Base-by-base conservation (phyloP, 2,113 vertebrate genomes). In the Scophthalmus maximus region DNA sequence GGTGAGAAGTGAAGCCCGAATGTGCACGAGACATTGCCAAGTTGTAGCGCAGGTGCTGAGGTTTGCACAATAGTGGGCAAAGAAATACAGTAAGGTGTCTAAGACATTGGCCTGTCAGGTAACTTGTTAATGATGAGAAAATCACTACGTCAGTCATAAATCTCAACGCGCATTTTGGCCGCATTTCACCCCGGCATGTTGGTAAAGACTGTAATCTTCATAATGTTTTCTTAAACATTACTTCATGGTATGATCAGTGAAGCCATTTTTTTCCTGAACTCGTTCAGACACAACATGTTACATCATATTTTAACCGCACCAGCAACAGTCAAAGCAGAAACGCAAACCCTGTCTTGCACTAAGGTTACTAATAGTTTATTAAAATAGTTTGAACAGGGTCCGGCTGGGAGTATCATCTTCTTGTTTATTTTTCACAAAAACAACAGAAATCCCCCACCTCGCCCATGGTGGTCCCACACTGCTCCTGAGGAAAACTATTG, bases 1-100 rank as follows among this genome's bases (percentile, higher is more conserved):
- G 98, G 97, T 98, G 91, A 30, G 46, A 76, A 72, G 51, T 71
- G 25, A 81, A 73, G 67, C 57, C 72, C 30, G 56, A 61, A 63
- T 64, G 38, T 61, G 46, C 20, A 36, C 15, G 36, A 68, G n/a
- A 69, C 58, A 23, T 36, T 27, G 61, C 63, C 73, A 78, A 67
- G 50, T 73, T 30, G 49, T 50, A 68, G 60, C 25, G 18, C 59
- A 68, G 76, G 74, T 78, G 73, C 63, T 76, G 26, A 64, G 44
- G 49, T 75, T 76, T 52, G 46, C 56, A 50, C 7, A 9, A 1
- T 8, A 17, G 38, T 32, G 53, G 36, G 30, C 29, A 62, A 52
- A 73, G 20, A 36, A 58, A 36, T 8, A 42, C 51, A 52, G 51
- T 36, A 7, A 26, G 36, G 14, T 64, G 60, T 72, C 38, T 30